Percentiles rank a stretch among this genome's conserved stretches.
These are phyloP conservation scores for Carterocephalus palaemon DNA, from an alignment of 2,888 invertebrate species.

Conservation along the genomic window DNA sequence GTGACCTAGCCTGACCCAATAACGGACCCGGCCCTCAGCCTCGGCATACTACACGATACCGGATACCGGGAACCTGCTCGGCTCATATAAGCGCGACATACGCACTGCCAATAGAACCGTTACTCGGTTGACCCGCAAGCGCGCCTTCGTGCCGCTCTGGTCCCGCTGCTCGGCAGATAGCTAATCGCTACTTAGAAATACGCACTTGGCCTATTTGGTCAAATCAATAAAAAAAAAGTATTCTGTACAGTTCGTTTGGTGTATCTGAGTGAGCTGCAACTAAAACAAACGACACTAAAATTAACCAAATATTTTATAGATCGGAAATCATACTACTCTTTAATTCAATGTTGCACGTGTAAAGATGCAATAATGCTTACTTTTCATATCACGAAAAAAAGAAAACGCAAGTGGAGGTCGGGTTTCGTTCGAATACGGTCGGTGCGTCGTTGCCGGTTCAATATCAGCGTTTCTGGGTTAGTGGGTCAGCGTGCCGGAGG, in stretches of 20 bases:
- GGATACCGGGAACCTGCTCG: constrained; percentile 69
- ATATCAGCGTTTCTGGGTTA: constrained; percentile 76
- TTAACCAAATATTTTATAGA: no score
- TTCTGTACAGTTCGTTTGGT: no score
- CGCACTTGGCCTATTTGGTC: neutral
- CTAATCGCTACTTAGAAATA: constrained; percentile 18
- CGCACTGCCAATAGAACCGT: constrained; percentile 52
- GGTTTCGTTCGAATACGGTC: constrained; percentile 69
- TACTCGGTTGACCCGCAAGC: constrained; percentile 46
- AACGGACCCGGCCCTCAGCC: constrained; percentile 64
- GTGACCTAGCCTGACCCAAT: constrained; percentile 77
- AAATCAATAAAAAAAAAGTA: neutral
- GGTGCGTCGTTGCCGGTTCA: constrained; percentile 70
- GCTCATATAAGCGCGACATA: constrained; percentile 44
- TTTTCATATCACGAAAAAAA: constrained; percentile 41
- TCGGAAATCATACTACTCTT: no score
- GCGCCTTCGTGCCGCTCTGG: constrained; percentile 24
- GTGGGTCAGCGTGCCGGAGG: constrained; percentile 71
- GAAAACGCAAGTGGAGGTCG: constrained; percentile 71
- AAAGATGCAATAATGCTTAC: constrained; percentile 14
- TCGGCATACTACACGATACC: constrained; percentile 62
- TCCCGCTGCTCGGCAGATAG: constrained; percentile 34
- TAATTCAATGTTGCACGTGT: neutral
- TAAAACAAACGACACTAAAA: no score
- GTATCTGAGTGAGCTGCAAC: no score